Evolutionary conservation across 1,140 invertebrate species (phyloP).

Genomic region (Cotesia vestalis): DNA sequence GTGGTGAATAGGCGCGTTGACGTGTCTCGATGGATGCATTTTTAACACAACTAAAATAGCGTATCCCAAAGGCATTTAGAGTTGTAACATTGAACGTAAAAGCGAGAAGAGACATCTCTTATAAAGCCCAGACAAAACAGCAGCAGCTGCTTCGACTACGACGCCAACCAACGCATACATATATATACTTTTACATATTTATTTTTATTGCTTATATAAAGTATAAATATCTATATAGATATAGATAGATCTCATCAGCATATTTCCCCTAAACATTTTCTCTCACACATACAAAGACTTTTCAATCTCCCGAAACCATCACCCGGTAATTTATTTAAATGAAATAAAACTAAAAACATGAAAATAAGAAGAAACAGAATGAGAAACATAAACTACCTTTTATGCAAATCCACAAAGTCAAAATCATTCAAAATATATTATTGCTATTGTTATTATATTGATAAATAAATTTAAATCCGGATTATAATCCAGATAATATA

Average conservation of each 20-base stretch:
- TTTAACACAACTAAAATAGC: slow-evolving; percentile 61
- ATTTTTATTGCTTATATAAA: neutral
- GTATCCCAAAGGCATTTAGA: slow-evolving; percentile 37
- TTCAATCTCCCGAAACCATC: too few relatives aligned
- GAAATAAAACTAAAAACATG: too few relatives aligned
- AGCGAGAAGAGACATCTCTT: slow-evolving; percentile 13
- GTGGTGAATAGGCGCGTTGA: slow-evolving; percentile 50
- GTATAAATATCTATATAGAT: too few relatives aligned
- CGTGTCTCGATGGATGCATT: slow-evolving; percentile 56
- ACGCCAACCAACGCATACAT: slow-evolving; percentile 28
- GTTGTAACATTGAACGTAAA: slow-evolving; percentile 26
- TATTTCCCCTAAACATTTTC: neutral
- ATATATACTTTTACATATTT: neutral
- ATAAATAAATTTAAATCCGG: too few relatives aligned
- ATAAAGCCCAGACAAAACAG: slow-evolving; percentile 54
- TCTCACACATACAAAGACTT: neutral
- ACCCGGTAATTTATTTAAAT: too few relatives aligned
- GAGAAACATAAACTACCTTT: too few relatives aligned
- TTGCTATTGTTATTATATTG: too few relatives aligned
- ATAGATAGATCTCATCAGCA: too few relatives aligned
- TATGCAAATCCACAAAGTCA: too few relatives aligned
- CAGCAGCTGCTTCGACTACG: slow-evolving; percentile 47
- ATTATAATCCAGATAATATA: too few relatives aligned
- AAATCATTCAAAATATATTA: too few relatives aligned
- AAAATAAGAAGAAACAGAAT: too few relatives aligned